Evolutionary conservation across 1,140 invertebrate genomes (phyloP), one percentile per base, ranked within the genome.

Genomic region (Meloidogyne floridensis): DNA sequence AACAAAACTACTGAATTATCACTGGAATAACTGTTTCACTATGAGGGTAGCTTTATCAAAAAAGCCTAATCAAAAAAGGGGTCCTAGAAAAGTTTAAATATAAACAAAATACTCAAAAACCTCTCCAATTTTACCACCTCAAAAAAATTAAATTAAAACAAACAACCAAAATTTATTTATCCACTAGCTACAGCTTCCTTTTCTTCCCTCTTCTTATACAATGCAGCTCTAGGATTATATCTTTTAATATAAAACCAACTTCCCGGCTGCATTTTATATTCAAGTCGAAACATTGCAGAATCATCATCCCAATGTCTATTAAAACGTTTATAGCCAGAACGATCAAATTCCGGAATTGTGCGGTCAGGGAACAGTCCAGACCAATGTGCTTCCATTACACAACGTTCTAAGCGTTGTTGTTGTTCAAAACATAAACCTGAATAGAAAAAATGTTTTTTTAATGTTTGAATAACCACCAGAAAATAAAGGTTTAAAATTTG

Each of bases 341-440:
- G 82, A 78, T 90, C 89, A 77, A 90, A 87, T 69, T 88, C 87
- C 2, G 84, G 80, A 77, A 85, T 82, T 13, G 87, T 90, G 43
- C 81, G 80, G 43, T 90, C 86, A 47, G 87, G 88, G 73, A 89
- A 89, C 13, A 89, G 81, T 2, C 89, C 89, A 20, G 84, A 71
- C 88, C 88, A 89, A 72, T 90, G 89, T 7, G 88, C 88, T 73
- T 89, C 87, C 88, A 89, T 90, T 13, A 89, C 88, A 84, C 88
- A 89, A 71, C 89, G 76, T 82, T 89, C 88, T 18, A 89, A 13
- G 59, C 80, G 78, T 56, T 87, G 78, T 75, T 89, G 88, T 80
- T 89, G 89, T 10, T 85, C 84, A 72, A 72, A 77, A 75, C 88
- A 89, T n/a, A 89, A 77, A 18, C 87, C 84, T 85, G 73, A 65